Evolutionary conservation across 2,797 vertebrate genomes (phyloP).

Genomic region (Babyrousa celebensis): DNA sequence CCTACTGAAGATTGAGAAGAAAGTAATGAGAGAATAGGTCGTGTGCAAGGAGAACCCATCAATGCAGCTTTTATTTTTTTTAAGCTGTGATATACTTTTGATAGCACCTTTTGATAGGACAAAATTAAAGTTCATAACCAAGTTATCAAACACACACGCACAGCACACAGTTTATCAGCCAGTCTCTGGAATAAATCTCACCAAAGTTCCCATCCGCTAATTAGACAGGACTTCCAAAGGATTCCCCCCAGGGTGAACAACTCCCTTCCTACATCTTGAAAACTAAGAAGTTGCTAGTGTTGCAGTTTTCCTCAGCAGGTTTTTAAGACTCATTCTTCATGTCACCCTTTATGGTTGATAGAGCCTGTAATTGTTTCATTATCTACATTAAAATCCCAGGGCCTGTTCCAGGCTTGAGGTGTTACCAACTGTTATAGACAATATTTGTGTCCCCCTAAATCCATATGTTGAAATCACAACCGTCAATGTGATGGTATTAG

Average conservation of each 20-base stretch:
- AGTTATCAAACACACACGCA: not conserved
- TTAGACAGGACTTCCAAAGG: not conserved
- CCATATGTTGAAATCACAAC: not conserved
- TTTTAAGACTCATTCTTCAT: slow-evolving; percentile 13
- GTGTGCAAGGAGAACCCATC: not conserved
- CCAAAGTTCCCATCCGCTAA: not conserved
- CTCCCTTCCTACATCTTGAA: not conserved
- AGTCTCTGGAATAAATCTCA: slow-evolving; percentile 25
- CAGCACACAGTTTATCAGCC: not conserved
- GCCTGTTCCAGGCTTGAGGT: not conserved
- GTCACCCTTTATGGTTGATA: not conserved
- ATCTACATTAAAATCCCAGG: not conserved
- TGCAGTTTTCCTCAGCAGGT: not conserved
- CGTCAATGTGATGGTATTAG: not conserved
- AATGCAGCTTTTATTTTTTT: not conserved
- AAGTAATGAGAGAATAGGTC: not conserved
- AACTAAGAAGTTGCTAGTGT: not conserved
- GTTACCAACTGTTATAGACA: not conserved
- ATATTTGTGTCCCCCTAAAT: not conserved
- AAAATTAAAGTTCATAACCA: slow-evolving; percentile 52
- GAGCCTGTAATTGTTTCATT: not conserved
- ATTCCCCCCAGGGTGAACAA: not conserved
- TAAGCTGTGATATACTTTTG: not conserved
- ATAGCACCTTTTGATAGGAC: not conserved
- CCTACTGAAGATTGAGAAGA: not conserved